phyloP scores from a whole-genome alignment of 2,888 invertebrate genomes.

The Aphidoletes aphidimyza region DNA sequence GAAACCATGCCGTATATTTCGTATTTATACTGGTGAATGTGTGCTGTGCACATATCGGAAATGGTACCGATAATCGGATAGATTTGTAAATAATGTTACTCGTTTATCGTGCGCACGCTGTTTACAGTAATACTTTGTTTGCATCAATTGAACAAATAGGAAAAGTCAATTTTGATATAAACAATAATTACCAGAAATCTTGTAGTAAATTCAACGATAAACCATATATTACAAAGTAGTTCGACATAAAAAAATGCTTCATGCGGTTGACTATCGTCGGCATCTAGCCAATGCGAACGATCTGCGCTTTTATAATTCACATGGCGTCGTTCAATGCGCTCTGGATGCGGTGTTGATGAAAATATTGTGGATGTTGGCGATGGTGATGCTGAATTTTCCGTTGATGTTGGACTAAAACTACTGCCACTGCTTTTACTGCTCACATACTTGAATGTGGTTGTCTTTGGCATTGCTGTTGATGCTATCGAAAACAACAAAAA shows the following conservation, averaged over 20 bases:
- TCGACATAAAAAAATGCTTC: conserved; percentile 91
- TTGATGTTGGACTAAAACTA: conserved; percentile 32
- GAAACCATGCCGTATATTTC: too few species aligned
- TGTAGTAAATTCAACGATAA: conserved; percentile 90
- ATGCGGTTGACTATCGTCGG: conserved; percentile 77
- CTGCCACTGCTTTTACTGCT: conserved; percentile 8
- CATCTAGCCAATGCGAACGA: conserved; percentile 72
- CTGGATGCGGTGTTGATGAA: not conserved
- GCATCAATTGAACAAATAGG: conserved; percentile 21
- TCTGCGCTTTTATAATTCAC: conserved; percentile 68
- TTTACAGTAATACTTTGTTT: not conserved
- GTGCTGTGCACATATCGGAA: not conserved
- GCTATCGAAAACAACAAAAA: not conserved
- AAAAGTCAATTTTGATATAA: not conserved
- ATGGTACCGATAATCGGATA: not conserved
- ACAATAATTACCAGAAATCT: conserved; percentile 81
- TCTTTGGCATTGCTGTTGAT: conserved; percentile 10
- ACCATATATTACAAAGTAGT: conserved; percentile 94
- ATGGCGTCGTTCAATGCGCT: conserved; percentile 71
- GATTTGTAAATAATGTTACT: conserved; percentile 29
- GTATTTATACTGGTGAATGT: too few species aligned
- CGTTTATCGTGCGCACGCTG: too few species aligned
- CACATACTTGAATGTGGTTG: conserved; percentile 29
- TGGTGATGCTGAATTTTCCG: conserved; percentile 58
- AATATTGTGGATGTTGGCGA: conserved; percentile 59